A percentile compares a stretch with the other conserved stretches of the same genome.
Conservation (phyloP, 1,140 invertebrate species). For the Coptotermes formosanus region DNA sequence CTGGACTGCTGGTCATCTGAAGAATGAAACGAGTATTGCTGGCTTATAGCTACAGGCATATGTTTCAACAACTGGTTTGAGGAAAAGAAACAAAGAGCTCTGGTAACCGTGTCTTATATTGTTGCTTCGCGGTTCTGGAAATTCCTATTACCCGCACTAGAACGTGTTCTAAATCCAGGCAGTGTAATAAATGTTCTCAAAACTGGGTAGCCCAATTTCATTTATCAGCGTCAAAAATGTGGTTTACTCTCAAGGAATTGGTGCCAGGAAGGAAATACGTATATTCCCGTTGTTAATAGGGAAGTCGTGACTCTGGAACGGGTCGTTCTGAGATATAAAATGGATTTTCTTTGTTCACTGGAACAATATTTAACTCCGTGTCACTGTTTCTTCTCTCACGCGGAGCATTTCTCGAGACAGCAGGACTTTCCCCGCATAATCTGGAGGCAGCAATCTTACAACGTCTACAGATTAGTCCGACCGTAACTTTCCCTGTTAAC, state of each 20-base stretch:
- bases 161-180: not conserved
- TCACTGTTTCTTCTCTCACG: too few relatives aligned
- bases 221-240: not conserved
- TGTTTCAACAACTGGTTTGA: not conserved
- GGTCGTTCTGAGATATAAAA: too few relatives aligned
- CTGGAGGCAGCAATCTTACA: too few relatives aligned
- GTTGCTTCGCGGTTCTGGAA: not conserved
- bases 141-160: not conserved
- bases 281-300: not conserved
- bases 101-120: not conserved
- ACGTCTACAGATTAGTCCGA: too few relatives aligned
- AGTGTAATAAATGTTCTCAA: not conserved
- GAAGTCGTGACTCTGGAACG: too few relatives aligned
- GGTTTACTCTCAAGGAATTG: not conserved
- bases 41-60: not conserved
- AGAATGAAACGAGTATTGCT: not conserved
- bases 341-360: too few relatives aligned
- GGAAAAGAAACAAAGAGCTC: not conserved
- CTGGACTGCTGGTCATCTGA: not conserved
- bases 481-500: too few relatives aligned
- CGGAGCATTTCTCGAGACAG: too few relatives aligned
- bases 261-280: not conserved
- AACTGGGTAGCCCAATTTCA: not conserved
- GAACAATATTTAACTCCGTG: too few relatives aligned
- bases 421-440: too few relatives aligned